Conservation (phyloP, 2,888 invertebrate species). For the Zeuzera pyrina region DNA sequence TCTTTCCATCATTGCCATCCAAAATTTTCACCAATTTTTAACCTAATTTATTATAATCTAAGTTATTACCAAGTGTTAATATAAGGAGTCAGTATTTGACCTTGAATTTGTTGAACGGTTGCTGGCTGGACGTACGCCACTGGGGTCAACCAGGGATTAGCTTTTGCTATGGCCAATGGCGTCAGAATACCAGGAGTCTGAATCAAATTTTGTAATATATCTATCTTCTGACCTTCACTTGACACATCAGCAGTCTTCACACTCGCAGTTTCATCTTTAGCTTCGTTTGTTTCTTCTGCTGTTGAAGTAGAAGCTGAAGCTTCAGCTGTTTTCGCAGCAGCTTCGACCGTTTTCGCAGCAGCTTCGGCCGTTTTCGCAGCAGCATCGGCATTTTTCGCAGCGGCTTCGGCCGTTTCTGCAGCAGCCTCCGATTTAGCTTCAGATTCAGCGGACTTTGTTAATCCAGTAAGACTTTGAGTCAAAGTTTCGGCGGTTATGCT, state of each 20-base stretch:
- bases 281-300: neutral
- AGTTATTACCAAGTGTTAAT: neutral
- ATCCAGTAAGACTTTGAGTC: too few species aligned
- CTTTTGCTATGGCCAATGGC: neutral
- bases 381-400: slow-evolving; percentile 6
- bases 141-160: slow-evolving; percentile 1
- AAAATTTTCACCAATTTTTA: neutral
- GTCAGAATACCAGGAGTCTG: neutral
- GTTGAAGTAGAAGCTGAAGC: neutral
- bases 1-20: neutral
- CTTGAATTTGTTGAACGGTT: neutral
- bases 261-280: neutral
- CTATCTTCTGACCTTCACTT: neutral
- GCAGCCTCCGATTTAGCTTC: slow-evolving; percentile 1
- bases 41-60: neutral
- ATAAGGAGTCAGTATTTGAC: neutral
- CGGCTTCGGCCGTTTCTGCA: slow-evolving; percentile 9
- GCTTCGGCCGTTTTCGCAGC: neutral
- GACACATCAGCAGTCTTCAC: too few species aligned
- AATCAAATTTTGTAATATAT: too few species aligned
- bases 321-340: neutral
- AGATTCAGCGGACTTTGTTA: too few species aligned
- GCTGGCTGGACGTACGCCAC: neutral
- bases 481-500: too few species aligned
- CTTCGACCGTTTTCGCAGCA: neutral